Conservation (phyloP, 2,797 vertebrate genomes). For the Lophotriccus pileatus region DNA sequence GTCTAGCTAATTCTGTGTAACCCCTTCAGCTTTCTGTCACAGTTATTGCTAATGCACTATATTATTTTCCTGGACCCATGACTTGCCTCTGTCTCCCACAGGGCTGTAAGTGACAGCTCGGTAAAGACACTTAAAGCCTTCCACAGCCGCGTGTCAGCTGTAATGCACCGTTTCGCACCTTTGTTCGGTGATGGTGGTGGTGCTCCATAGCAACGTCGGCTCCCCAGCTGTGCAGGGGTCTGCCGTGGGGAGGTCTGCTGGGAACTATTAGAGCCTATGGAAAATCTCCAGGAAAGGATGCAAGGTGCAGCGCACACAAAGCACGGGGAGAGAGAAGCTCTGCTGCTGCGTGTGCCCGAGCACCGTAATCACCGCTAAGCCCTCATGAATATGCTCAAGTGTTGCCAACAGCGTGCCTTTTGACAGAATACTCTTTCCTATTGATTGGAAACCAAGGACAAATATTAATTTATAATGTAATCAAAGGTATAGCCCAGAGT, state of each 20-base stretch:
- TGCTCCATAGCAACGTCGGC: conserved; percentile 53
- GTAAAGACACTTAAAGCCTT: conserved; percentile 71
- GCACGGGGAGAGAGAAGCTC: neutral
- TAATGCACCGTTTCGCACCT: conserved; percentile 39
- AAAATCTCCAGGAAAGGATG: conserved; percentile 59
- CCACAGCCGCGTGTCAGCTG: conserved; percentile 21
- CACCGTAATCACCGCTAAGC: conserved; percentile 24
- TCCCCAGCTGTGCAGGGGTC: conserved; percentile 69
- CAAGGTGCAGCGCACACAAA: neutral
- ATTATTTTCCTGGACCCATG: conserved; percentile 79
- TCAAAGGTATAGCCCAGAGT: conserved; percentile 11
- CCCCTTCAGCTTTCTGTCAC: conserved; percentile 80
- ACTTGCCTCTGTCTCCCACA: conserved; percentile 66
- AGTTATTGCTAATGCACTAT: conserved; percentile 79
- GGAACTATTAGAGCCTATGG: conserved; percentile 67
- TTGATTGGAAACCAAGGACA: conserved; percentile 17
- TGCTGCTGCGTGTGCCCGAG: conserved; percentile 31
- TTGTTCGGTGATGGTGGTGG: conserved; percentile 21
- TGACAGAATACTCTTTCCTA: conserved; percentile 17
- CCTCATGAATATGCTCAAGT: conserved; percentile 51
- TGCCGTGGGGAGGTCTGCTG: conserved; percentile 8
- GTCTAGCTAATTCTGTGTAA: conserved; percentile 71
- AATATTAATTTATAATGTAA: conserved; percentile 64
- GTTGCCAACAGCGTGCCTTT: conserved; percentile 6
- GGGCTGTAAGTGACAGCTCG: conserved; percentile 78